Base-by-base conservation (phyloP, 1,140 invertebrate species). In the Oncopodura yosiiana region DNA sequence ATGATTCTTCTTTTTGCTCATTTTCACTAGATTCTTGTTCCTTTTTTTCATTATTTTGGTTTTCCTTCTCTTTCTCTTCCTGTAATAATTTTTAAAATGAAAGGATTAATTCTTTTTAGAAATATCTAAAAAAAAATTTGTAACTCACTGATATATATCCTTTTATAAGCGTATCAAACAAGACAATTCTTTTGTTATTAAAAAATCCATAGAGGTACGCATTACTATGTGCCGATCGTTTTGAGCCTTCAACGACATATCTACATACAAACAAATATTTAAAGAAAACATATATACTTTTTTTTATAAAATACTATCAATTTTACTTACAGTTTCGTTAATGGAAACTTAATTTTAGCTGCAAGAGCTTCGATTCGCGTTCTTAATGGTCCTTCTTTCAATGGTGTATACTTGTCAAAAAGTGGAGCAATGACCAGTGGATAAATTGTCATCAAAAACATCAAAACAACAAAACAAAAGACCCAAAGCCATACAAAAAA, bases 181-280 rank as follows among this genome's bases (percentile, higher is more conserved):
- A 74, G n/a, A 99, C 96, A 69, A 99, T 99, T 53, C 94, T 77
- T 68, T 99, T 99, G 43, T 91, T 84, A 65, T 95, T 96, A 75
- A 90, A 92, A 61, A 99, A 84, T 3, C 96, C 96, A 73, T 94
- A 98, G 66, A 99, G 89, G 69, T 99, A 99, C 11, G 94, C 94
- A 79, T 98, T 98, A 65, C 90, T 94, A 66, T 99, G 94, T 1
- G 88, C 82, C 9, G 92, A 95, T 55, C 94, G 74, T 69, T 94
- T 96, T 0, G 94, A 97, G 30, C 92, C 93, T 78, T 99, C 93
- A 9, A 99, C 94, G 57, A 99, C 86, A 34, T 53, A 98, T n/a
- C n/a, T n/a, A n/a, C n/a, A n/a, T n/a, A n/a, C n/a, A 34, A 34
- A 34, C 8, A 34, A 34, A 9, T 9, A n/a, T n/a, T n/a, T n/a